Evolutionary conservation across 1,140 invertebrate species (phyloP).

Genomic region (Hestina assimilis): DNA sequence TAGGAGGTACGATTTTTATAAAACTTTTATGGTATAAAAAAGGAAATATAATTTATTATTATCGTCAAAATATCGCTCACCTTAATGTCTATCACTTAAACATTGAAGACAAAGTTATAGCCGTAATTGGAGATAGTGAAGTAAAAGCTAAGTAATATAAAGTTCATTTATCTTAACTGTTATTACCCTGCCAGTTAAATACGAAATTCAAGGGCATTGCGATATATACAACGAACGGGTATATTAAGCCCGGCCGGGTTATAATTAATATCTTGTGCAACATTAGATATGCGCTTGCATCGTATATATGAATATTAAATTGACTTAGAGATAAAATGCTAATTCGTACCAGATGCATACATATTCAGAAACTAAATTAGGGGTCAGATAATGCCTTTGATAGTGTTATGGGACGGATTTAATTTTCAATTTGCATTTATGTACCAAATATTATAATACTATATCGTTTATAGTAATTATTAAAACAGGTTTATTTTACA

Average conservation of each 20-base stretch:
- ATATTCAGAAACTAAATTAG: slow-evolving; percentile 52
- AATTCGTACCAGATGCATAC: slow-evolving; percentile 62
- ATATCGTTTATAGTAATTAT: too few relatives aligned
- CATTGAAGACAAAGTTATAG: background rate
- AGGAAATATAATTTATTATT: too few relatives aligned
- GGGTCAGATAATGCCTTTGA: slow-evolving; percentile 46
- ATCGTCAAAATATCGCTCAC: too few relatives aligned
- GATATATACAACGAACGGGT: slow-evolving; percentile 22
- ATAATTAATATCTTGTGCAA: slow-evolving; percentile 66
- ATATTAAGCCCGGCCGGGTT: slow-evolving; percentile 27
- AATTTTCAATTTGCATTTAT: slow-evolving; percentile 43
- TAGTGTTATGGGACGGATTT: slow-evolving; percentile 34
- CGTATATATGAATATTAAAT: slow-evolving; percentile 72
- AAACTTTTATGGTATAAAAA: too few relatives aligned
- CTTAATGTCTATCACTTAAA: background rate
- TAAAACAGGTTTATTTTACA: too few relatives aligned
- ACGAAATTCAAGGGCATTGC: slow-evolving; percentile 17
- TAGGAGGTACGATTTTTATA: too few relatives aligned
- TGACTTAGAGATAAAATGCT: slow-evolving; percentile 71
- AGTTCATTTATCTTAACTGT: slow-evolving; percentile 1
- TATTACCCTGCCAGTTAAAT: slow-evolving; percentile 12
- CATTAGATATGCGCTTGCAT: slow-evolving; percentile 54
- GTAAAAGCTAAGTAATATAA: slow-evolving; percentile 1
- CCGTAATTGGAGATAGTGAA: background rate
- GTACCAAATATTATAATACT: background rate